phyloP scores from a whole-genome alignment of 2,113 vertebrate species.

The Elgaria multicarinata region DNA sequence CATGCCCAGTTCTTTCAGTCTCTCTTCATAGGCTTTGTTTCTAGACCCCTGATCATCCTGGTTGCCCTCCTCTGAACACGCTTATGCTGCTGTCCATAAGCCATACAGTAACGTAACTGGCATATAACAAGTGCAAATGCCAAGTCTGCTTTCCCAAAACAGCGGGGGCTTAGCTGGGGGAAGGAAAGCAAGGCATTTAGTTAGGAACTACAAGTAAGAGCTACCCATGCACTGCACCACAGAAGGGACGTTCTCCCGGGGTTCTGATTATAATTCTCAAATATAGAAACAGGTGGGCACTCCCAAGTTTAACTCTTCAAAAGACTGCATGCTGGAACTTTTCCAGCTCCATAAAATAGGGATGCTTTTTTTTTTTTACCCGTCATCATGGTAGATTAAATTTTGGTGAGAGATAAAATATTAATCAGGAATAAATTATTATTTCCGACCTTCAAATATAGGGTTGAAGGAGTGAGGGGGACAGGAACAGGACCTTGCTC shows the following conservation, averaged over 20 bases:
- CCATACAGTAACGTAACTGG: not conserved
- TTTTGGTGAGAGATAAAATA: slow-evolving; percentile 18
- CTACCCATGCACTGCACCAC: not conserved
- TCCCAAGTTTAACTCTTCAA: not conserved
- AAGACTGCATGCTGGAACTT: not conserved
- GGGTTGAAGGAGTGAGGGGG: not conserved
- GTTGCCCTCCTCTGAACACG: too few species aligned
- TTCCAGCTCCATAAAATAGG: not conserved
- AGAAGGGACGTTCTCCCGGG: not conserved
- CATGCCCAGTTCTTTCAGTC: too few species aligned
- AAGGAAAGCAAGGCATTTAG: not conserved
- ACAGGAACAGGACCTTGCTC: too few species aligned
- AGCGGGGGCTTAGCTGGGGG: too few species aligned
- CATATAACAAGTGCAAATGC: not conserved
- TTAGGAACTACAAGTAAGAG: not conserved
- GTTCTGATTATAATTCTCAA: not conserved
- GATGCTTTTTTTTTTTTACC: not conserved
- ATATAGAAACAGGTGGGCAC: not conserved
- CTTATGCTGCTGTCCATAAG: not conserved
- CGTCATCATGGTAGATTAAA: not conserved
- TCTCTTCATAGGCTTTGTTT: too few species aligned
- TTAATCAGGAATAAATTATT: not conserved
- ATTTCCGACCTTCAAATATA: not conserved
- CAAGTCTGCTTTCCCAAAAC: not conserved
- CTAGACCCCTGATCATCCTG: too few species aligned